Evolutionary conservation across 2,113 vertebrate genomes (phyloP), one percentile per base, ranked within the genome.

Genomic region (Apteryx mantelli): DNA sequence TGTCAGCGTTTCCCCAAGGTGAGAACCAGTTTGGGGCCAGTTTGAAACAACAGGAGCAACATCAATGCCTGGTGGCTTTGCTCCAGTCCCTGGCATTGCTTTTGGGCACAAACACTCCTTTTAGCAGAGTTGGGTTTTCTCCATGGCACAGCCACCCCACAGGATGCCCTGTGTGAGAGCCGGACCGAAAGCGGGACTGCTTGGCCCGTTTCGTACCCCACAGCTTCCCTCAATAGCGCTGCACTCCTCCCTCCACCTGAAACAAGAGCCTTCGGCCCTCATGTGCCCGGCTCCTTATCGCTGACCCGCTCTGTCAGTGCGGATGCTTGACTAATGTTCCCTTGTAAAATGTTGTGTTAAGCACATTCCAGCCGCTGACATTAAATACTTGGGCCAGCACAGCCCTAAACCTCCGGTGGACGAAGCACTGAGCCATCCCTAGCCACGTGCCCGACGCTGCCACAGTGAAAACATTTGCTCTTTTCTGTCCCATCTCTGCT

Each of bases 361-460:
- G 97, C 97, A 97, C 97, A 97, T 98, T 98, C 97, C 97, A 97
- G 86, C 78, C 8, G 9, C 93, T 95, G 97, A 97, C 97, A 97
- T 92, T 95, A 94, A 97, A 97, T 94, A 69, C 92, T 94, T 38
- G 95, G 94, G 93, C 94, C 46, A 5, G 89, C 89, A 82, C 93
- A 95, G 96, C 1, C 44, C 94, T 93, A 84, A 94, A 80, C 69
- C 93, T 93, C 36, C 18, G 24, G 83, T 68, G 8, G 90, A 15
- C 26, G 2, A 89, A 96, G 95, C 26, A 30, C 95, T 71, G 91
- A 97, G 91, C 94, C 91, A 86, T 92, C 88, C 92, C 83, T 74
- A 56, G 95, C 90, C 96, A 21, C 97, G 91, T 28, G 73, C 89
- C 70, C 30, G 4, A 21, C 5, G 60, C 65, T 50, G 78, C 83